Percentiles rank a stretch among this genome's conserved stretches.
These are phyloP conservation scores for Cinclus mexicanus DNA, from an alignment of 2,113 vertebrate species.

Conservation along the genomic window DNA sequence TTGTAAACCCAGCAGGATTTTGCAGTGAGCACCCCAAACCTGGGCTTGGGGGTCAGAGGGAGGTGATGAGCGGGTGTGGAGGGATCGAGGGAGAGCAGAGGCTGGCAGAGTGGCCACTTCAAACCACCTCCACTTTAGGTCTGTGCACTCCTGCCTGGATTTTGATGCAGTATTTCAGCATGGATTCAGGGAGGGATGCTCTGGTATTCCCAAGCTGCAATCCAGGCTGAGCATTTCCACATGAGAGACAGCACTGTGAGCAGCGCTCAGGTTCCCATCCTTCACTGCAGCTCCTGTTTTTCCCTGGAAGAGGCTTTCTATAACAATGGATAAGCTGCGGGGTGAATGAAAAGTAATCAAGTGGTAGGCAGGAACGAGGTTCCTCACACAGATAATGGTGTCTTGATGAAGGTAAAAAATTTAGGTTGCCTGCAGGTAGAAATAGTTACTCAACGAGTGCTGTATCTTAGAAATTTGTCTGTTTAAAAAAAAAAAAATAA, in stretches of 20 bases:
- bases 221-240: not conserved
- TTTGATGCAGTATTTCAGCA: not conserved
- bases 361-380: not conserved
- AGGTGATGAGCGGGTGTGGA: not conserved
- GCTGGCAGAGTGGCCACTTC: fast-evolving
- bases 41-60: not conserved
- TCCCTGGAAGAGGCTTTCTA: not conserved
- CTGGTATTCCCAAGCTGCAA: not conserved
- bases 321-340: not conserved
- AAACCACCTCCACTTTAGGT: fast-evolving
- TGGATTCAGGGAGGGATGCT: not conserved
- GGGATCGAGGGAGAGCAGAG: not conserved
- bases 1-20: not conserved
- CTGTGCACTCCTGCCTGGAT: fast-evolving
- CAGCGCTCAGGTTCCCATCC: not conserved
- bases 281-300: not conserved
- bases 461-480: constrained; percentile 7
- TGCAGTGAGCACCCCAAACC: not conserved
- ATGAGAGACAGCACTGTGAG: fast-evolving
- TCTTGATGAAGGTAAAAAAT: constrained; percentile 26
- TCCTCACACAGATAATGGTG: not conserved
- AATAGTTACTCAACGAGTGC: constrained; percentile 12
- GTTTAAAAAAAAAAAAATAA: not conserved
- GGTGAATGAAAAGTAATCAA: not conserved
- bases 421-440: constrained; percentile 19